Evolutionary conservation across 2,113 vertebrate genomes (phyloP).

Genomic region (Cisticola juncidis): DNA sequence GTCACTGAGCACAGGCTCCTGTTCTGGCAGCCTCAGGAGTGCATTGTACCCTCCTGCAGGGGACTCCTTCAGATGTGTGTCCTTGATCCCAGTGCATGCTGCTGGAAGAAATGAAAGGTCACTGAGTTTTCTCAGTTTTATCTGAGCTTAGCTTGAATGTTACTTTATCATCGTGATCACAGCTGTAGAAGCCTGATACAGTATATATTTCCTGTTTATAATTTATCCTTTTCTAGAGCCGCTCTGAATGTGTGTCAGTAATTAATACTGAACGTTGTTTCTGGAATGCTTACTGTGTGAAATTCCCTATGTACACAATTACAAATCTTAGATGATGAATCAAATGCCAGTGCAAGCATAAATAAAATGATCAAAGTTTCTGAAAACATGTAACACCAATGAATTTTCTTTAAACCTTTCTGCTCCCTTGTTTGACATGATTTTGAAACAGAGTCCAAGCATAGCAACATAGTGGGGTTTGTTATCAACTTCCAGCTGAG

Average conservation of each 20-base stretch:
- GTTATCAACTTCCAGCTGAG: accelerated
- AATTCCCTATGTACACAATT: background rate
- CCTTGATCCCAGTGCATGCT: background rate
- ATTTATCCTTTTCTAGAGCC: background rate
- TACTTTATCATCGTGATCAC: background rate
- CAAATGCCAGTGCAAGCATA: background rate
- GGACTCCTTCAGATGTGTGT: background rate
- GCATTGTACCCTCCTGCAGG: background rate
- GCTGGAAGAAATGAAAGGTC: constrained; percentile 4
- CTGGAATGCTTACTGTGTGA: background rate
- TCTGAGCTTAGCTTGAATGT: background rate
- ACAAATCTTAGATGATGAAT: background rate
- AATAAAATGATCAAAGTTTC: background rate
- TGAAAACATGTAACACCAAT: background rate
- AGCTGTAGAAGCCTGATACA: background rate
- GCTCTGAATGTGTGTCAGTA: background rate
- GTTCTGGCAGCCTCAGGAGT: constrained; percentile 18
- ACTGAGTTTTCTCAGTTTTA: background rate
- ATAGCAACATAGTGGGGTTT: background rate
- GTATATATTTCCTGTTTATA: background rate
- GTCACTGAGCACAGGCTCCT: background rate
- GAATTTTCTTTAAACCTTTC: background rate
- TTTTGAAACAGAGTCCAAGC: background rate
- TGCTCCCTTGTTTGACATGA: background rate
- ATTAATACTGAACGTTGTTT: background rate